Conservation (phyloP, 2,797 vertebrate genomes). For the Decapterus maruadsi region DNA sequence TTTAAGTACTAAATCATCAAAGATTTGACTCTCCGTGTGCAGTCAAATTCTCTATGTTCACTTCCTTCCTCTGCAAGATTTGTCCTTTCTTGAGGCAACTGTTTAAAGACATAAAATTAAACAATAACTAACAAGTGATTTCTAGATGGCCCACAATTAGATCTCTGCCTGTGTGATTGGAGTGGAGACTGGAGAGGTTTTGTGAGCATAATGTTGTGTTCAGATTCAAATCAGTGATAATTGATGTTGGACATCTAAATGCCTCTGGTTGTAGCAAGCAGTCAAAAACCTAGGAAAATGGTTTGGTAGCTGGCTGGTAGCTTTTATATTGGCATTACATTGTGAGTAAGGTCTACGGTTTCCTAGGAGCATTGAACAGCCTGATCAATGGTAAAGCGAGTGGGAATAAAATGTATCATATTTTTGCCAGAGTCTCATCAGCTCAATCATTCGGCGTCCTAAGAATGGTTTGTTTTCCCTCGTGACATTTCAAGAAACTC, state of each 20-base stretch:
- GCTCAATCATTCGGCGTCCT: too few species aligned
- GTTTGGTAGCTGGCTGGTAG: neutral
- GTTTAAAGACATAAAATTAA: neutral
- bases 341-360: neutral
- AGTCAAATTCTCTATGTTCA: conserved; percentile 19
- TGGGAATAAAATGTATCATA: too few species aligned
- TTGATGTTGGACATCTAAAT: conserved; percentile 17
- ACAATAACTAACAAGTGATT: conserved; percentile 39
- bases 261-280: neutral
- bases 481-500: too few species aligned
- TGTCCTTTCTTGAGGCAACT: neutral
- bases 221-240: conserved; percentile 54
- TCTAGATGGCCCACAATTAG: conserved; percentile 53
- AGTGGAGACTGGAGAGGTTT: conserved; percentile 33
- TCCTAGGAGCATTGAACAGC: neutral
- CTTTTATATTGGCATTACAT: neutral
- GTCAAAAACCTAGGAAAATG: neutral
- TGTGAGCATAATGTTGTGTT: conserved; percentile 33
- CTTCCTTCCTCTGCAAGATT: conserved; percentile 27
- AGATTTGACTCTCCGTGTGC: conserved; percentile 10
- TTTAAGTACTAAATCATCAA: conserved; percentile 13
- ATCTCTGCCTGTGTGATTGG: conserved; percentile 49
- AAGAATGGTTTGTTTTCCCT: too few species aligned
- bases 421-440: too few species aligned
- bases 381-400: neutral